Evolutionary conservation across 2,888 invertebrate species (phyloP).

Genomic region (Melanchra persicariae): DNA sequence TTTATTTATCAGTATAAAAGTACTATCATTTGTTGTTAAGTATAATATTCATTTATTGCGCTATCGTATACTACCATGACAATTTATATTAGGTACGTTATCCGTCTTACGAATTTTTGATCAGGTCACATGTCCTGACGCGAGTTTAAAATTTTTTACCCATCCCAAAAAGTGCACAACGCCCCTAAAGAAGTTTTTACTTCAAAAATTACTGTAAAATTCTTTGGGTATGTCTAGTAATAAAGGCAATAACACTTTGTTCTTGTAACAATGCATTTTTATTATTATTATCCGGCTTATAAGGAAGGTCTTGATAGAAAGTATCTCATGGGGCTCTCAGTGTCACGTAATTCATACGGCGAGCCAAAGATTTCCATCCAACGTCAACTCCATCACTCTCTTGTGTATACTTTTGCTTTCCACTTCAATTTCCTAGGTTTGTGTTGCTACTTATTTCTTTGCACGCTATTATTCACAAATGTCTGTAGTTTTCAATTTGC

Average conservation of each 20-base stretch:
- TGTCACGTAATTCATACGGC: conserved; percentile 30
- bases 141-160: no score
- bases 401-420: conserved; percentile 24
- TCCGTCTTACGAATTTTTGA: no score
- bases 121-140: no score
- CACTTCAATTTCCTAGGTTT: conserved; percentile 8
- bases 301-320: background rate
- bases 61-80: no score
- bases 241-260: background rate
- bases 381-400: conserved; percentile 19
- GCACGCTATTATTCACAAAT: background rate
- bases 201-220: background rate
- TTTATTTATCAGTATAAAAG: no score
- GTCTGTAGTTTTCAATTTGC: background rate
- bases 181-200: no score
- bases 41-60: no score
- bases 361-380: conserved; percentile 14
- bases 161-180: no score
- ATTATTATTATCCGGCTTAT: background rate
- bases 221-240: background rate
- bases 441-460: background rate
- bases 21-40: no score
- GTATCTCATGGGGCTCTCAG: background rate
- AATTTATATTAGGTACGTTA: no score
- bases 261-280: background rate